These are phyloP conservation scores for Cyclopterus lumpus DNA, from an alignment of 2,797 vertebrate species.

Conservation along the genomic window DNA sequence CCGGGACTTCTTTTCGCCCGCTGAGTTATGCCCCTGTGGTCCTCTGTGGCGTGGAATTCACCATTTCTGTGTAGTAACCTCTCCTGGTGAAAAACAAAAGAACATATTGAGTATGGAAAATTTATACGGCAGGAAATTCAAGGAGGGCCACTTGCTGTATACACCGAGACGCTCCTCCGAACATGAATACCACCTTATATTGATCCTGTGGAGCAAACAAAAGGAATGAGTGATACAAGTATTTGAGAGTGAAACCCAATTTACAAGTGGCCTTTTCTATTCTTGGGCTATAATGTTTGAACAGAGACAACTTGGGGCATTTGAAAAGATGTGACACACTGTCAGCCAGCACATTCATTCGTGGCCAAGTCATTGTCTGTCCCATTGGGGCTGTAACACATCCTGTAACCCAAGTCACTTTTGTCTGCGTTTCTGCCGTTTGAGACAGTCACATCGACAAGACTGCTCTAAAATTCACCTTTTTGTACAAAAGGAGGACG, in stretches of 20 bases:
- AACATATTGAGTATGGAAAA: constrained; percentile 23
- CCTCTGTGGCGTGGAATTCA: constrained; percentile 83
- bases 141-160: background rate
- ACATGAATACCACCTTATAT: constrained; percentile 32
- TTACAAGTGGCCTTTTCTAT: constrained; percentile 63
- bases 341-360: constrained; percentile 67
- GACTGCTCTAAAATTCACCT: constrained; percentile 79
- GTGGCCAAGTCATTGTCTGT: constrained; percentile 78
- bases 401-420: constrained; percentile 80
- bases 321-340: constrained; percentile 66
- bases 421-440: constrained; percentile 75
- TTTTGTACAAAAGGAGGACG: constrained; percentile 76
- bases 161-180: constrained; percentile 7
- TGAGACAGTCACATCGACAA: constrained; percentile 76
- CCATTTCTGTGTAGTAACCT: constrained; percentile 85
- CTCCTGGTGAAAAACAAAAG: constrained; percentile 78
- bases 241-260: constrained; percentile 58
- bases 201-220: constrained; percentile 33
- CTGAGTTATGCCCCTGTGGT: constrained; percentile 83
- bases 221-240: constrained; percentile 46
- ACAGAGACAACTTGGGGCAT: constrained; percentile 72
- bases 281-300: constrained; percentile 73
- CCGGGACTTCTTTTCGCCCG: constrained; percentile 91
- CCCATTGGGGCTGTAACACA: constrained; percentile 73
- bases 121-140: constrained; percentile 9